Evolutionary conservation across 2,888 invertebrate genomes (phyloP).

Genomic region (Hydraecia micacea): DNA sequence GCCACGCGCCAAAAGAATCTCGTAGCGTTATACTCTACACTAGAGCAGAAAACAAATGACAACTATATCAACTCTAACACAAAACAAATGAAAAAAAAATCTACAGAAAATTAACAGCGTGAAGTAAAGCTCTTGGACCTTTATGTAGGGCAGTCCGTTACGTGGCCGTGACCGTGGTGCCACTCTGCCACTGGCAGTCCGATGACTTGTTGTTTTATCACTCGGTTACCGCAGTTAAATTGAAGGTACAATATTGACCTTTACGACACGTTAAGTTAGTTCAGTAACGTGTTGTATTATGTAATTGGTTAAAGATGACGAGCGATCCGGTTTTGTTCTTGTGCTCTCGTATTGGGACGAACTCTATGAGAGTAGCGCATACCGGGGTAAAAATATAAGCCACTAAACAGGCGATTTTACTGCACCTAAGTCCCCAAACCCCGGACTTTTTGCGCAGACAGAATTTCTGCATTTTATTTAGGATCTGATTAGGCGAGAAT

Average conservation of each 20-base stretch:
- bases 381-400: background rate
- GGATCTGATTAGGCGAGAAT: background rate
- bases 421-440: background rate
- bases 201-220: constrained; percentile 74
- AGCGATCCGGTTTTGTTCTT: constrained; percentile 25
- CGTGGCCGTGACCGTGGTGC: constrained; percentile 83
- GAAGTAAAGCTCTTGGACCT: constrained; percentile 73
- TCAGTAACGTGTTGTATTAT: constrained; percentile 40
- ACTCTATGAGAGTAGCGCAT: background rate
- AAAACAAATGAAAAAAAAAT: background rate
- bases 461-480: background rate
- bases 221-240: constrained; percentile 66
- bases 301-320: constrained; percentile 27
- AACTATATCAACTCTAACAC: background rate
- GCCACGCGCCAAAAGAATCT: background rate
- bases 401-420: background rate
- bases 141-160: constrained; percentile 87
- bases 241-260: constrained; percentile 56
- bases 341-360: background rate
- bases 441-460: background rate
- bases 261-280: constrained; percentile 42
- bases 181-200: constrained; percentile 50
- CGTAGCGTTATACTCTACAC: background rate
- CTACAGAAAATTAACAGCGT: constrained; percentile 51
- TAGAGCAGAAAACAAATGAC: constrained; percentile 14